phyloP scores from a whole-genome alignment of 2,113 vertebrate species.

The Cheirogaleus medius region DNA sequence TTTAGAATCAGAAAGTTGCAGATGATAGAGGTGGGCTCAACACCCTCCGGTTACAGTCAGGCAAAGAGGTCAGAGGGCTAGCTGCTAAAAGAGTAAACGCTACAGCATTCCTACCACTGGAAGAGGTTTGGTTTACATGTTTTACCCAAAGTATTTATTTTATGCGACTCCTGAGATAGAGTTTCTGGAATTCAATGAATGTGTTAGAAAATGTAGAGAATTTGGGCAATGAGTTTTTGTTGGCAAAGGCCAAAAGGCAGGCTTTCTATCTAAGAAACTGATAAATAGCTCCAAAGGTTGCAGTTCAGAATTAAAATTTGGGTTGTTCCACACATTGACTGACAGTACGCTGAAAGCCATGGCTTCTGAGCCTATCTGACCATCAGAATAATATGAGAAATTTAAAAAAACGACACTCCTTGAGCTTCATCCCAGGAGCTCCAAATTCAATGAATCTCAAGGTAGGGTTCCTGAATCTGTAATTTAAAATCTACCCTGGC shows the following conservation, averaged over 20 bases:
- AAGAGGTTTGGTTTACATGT: constrained; percentile 53
- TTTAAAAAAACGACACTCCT: not conserved
- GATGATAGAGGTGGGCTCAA: not conserved
- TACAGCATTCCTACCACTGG: not conserved
- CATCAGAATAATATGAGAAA: not conserved
- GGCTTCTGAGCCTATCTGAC: not conserved
- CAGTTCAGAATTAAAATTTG: not conserved
- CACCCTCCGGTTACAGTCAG: not conserved
- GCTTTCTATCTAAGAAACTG: constrained; percentile 11
- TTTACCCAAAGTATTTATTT: constrained; percentile 65
- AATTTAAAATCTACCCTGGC: not conserved
- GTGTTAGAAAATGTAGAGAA: constrained; percentile 66
- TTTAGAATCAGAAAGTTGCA: not conserved
- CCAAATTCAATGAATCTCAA: not conserved
- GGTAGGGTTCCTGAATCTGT: not conserved
- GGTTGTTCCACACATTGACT: not conserved
- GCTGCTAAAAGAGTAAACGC: not conserved
- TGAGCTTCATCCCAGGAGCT: not conserved
- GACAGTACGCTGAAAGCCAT: not conserved
- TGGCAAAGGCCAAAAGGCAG: constrained; percentile 1
- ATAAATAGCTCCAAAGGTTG: not conserved
- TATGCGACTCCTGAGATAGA: not conserved
- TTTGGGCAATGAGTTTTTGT: constrained; percentile 18
- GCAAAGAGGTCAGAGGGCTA: not conserved
- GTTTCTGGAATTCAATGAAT: constrained; percentile 72